Base-by-base conservation (phyloP, 2,113 vertebrate genomes). In the Thinocorus orbignyianus region DNA sequence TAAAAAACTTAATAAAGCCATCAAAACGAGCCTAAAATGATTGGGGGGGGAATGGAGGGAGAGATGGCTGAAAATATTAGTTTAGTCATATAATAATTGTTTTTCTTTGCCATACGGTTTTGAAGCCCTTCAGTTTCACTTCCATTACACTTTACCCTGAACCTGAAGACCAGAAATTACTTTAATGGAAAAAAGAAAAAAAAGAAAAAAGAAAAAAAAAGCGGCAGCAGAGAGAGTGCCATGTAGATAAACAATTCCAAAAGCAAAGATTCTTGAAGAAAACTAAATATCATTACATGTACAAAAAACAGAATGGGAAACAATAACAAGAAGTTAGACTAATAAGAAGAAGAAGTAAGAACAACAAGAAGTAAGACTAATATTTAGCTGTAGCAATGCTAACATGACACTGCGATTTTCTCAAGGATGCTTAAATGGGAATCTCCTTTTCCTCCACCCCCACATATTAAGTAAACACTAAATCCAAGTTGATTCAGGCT, bases 261-360 rank as follows among this genome's bases (percentile, higher is more conserved):
- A 22, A 2, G 11, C 44, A 71, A n/a, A 57, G 49, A 74, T n/a
- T 52, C 13, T n/a, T n/a, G 74, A 18, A 69, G 22, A 81, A 78
- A 94, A 58, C 4, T 28, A 42, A 55, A 2, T 61, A 64, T 30
- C 15, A 35, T 35, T 7, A 74, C 23, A 71, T 25, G 16, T 35
- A 46, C 18, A 20, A 46, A 71, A 70, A 26, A 11, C 11, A 24
- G 33, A 80, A 28, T 22, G 13, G 14, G 35, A 46, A 86, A 55
- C n/a, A 44, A 8, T 58, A 35, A 30, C 3, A 65, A 26, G n/a
- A 46, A 1, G 0, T 7, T 8, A 2, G 6, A 42, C 23, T 65
- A 65, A 58, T 48, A 65, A n/a, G n/a, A n/a, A n/a, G n/a, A n/a
- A n/a, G n/a, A n/a, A n/a, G n/a, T n/a, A n/a, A n/a, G n/a, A 35